Percentiles rank a stretch among this genome's conserved stretches.
phyloP scores from a whole-genome alignment of 2,113 vertebrate genomes.

The Bos taurus region ARS-UCD2.0 NC_037346.1:15718001-15718500 shows the following conservation, averaged over 20 bases:
- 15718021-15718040: constrained; percentile 11
- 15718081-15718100: neutral
- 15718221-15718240: neutral
- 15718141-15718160: neutral
- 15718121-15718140: neutral
- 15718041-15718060: neutral
- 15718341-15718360: neutral
- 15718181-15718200: neutral
- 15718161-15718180: accelerated
- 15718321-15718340: neutral
- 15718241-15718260: neutral
- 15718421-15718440: neutral
- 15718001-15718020: constrained; percentile 52
- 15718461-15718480: neutral
- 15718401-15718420: neutral
- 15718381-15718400: neutral
- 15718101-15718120: constrained; percentile 1
- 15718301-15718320: neutral
- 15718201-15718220: neutral
- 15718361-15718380: neutral
- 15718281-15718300: neutral
- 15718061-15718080: constrained; percentile 50
- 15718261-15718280: constrained; percentile 14
- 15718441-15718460: neutral
- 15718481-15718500: neutral